These are phyloP conservation scores for Tenualosa ilisha DNA, from an alignment of 2,797 vertebrate species.

Conservation along the genomic window DNA sequence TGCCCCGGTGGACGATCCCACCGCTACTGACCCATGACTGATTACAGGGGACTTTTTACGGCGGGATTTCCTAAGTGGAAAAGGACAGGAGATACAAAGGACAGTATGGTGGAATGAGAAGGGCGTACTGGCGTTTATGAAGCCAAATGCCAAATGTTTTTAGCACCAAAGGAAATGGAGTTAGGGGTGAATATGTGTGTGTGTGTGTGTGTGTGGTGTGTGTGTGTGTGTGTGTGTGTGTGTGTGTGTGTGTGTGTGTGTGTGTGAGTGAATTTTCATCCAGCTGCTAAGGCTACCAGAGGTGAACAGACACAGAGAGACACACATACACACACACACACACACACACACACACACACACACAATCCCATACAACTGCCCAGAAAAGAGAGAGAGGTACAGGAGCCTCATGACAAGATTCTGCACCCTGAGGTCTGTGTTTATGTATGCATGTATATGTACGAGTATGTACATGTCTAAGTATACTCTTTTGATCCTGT, in stretches of 20 bases:
- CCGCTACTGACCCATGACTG: neutral
- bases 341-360: neutral
- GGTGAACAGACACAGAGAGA: neutral
- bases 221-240: neutral
- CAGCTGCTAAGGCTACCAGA: slow-evolving; percentile 38
- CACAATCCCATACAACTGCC: neutral
- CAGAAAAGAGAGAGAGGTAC: no score
- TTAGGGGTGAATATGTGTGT: neutral
- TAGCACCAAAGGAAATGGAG: no score
- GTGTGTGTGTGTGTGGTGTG: neutral
- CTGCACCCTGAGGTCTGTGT: no score
- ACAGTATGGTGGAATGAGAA: neutral
- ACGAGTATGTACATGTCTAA: no score
- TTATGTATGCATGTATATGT: no score
- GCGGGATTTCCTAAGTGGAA: slow-evolving; percentile 49
- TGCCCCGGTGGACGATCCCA: neutral
- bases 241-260: slow-evolving; percentile 19
- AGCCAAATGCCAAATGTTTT: no score
- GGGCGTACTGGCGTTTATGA: neutral
- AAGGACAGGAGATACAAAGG: slow-evolving; percentile 38
- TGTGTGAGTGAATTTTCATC: neutral
- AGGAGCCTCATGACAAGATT: no score
- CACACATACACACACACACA: slow-evolving; percentile 20
- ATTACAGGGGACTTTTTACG: slow-evolving; percentile 34
- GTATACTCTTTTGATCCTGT: no score